Conservation (phyloP, 2,888 invertebrate species). For the Brenthis daphne region DNA sequence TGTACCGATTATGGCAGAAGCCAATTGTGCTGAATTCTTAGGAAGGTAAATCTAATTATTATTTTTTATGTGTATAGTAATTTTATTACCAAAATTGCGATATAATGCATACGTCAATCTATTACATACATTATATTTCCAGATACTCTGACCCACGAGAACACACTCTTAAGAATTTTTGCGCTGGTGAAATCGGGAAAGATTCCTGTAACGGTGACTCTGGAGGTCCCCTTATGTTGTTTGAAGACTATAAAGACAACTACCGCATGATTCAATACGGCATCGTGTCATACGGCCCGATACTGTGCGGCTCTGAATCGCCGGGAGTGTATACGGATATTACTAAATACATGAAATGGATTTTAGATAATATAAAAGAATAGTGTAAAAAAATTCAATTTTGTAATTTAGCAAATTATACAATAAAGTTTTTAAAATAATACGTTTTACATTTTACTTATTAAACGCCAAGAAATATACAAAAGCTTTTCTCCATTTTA, state of each 20-base stretch:
- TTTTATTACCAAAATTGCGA: neutral
- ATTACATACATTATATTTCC: neutral
- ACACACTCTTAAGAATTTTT: conserved; percentile 47
- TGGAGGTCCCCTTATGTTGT: conserved; percentile 83
- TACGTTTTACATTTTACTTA: no score
- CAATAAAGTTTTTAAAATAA: no score
- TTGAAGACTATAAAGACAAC: conserved; percentile 29
- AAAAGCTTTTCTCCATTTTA: no score
- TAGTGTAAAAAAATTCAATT: conserved; percentile 15
- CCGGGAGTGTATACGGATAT: conserved; percentile 72
- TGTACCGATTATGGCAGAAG: conserved; percentile 26
- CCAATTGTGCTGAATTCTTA: conserved; percentile 24
- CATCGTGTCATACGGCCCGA: conserved; percentile 48
- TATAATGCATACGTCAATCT: neutral
- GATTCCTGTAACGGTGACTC: conserved; percentile 86
- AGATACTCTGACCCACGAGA: neutral
- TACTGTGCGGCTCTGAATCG: conserved; percentile 52
- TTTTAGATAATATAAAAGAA: conserved; percentile 48
- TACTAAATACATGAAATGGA: conserved; percentile 64
- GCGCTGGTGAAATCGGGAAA: conserved; percentile 63
- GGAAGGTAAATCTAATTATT: conserved; percentile 5
- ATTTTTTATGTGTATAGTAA: no score
- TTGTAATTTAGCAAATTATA: no score
- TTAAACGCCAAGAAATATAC: no score
- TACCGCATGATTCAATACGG: conserved; percentile 49